Conservation (phyloP, 92 coral and sea anemone genomes). For the Meandrina meandrites region DNA sequence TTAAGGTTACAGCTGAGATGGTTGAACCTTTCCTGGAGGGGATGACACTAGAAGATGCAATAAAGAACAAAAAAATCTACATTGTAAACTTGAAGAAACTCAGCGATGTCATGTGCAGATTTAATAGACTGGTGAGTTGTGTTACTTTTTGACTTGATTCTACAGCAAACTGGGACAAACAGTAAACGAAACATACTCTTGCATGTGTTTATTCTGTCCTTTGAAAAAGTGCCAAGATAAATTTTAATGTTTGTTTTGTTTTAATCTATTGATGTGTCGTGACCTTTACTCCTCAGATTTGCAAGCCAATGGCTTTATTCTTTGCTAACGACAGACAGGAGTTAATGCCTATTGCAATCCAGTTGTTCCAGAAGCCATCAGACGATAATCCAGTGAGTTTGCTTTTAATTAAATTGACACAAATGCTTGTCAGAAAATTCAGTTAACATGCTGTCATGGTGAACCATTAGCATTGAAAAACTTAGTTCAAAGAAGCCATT, state of each 20-base stretch:
- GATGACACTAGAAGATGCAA: conserved; percentile 77
- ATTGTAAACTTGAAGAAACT: conserved; percentile 83
- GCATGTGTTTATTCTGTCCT: background rate
- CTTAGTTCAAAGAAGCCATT: background rate
- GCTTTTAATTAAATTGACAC: background rate
- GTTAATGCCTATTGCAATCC: conserved; percentile 95
- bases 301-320: conserved; percentile 92
- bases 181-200: background rate
- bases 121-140: conserved; percentile 81
- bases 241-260: background rate
- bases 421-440: background rate
- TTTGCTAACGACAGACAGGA: conserved; percentile 73
- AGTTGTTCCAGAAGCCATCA: conserved; percentile 85
- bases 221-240: background rate
- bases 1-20: conserved; percentile 85
- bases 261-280: background rate
- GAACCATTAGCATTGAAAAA: background rate
- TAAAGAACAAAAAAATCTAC: conserved; percentile 80
- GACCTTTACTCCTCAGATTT: conserved; percentile 54
- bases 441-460: background rate
- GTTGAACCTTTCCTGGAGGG: conserved; percentile 92
- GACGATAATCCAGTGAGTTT: conserved; percentile 87
- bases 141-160: background rate
- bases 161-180: background rate
- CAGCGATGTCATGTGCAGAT: conserved; percentile 79